Evolutionary conservation across 2,797 vertebrate species (phyloP).

Genomic region (Babyrousa celebensis): DNA sequence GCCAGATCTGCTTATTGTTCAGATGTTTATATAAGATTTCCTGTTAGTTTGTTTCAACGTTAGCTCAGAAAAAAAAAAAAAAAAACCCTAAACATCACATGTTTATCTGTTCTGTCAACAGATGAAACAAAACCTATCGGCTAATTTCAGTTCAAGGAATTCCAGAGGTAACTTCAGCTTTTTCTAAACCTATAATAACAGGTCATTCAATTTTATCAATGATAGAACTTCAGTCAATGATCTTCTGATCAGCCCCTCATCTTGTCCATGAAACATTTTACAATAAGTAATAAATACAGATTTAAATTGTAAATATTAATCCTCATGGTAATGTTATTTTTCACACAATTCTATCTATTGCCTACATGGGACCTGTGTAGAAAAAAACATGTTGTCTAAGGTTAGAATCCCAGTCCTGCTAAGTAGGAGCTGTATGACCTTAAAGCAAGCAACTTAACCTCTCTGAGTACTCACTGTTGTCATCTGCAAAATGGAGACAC

Average conservation of each 20-base stretch:
- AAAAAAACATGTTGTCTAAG: neutral
- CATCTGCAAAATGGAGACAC: neutral
- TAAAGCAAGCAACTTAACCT: neutral
- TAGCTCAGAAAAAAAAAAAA: neutral
- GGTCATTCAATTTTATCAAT: neutral
- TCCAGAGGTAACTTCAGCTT: neutral
- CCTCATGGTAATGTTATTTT: neutral
- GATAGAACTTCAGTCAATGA: fast-evolving
- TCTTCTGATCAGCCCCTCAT: neutral
- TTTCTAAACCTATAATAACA: constrained; percentile 15
- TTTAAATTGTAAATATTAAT: constrained; percentile 27
- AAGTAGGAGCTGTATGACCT: neutral
- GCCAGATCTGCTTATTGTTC: constrained; percentile 7
- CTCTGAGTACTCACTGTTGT: constrained; percentile 1
- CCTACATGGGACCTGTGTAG: neutral
- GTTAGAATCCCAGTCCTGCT: neutral
- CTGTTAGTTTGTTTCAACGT: constrained; percentile 13
- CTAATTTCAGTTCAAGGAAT: neutral
- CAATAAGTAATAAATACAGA: neutral
- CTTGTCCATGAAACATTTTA: neutral
- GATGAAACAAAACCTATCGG: constrained; percentile 5
- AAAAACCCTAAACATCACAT: neutral
- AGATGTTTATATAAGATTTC: constrained; percentile 29
- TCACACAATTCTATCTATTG: constrained; percentile 45
- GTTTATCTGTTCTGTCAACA: neutral